phyloP scores from a whole-genome alignment of 2,888 invertebrate species.

The Catocala fraxini region DNA sequence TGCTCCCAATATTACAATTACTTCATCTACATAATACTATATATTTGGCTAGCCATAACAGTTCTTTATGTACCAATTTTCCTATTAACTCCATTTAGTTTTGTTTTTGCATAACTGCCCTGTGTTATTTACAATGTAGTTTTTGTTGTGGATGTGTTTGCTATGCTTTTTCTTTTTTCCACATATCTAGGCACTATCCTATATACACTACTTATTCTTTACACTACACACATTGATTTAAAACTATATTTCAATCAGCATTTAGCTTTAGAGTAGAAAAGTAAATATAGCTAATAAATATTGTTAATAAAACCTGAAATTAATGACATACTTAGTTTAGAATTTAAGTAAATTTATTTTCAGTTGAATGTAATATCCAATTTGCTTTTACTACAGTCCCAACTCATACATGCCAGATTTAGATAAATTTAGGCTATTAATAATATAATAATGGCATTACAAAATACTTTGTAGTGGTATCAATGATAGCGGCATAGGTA shows the following conservation, averaged over 20 bases:
- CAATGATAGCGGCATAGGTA: neutral
- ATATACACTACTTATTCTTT: neutral
- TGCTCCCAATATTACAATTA: too few species aligned
- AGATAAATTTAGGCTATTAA: too few species aligned
- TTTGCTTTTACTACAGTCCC: too few species aligned
- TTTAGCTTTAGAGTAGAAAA: slow-evolving; percentile 1
- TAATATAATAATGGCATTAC: neutral
- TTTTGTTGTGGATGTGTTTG: slow-evolving; percentile 18
- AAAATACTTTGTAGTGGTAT: neutral
- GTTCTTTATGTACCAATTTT: slow-evolving; percentile 1
- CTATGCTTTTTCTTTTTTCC: slow-evolving; percentile 19
- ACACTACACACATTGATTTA: neutral
- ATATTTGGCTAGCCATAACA: too few species aligned
- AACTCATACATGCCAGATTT: too few species aligned
- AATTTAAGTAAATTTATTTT: too few species aligned
- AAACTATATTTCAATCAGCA: slow-evolving; percentile 21
- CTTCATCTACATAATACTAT: too few species aligned
- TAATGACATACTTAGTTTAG: too few species aligned
- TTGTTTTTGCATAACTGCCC: slow-evolving; percentile 46
- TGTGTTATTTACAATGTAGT: slow-evolving; percentile 11
- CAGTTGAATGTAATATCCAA: too few species aligned
- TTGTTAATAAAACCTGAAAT: too few species aligned
- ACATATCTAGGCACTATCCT: slow-evolving; percentile 11
- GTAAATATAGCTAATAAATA: neutral
- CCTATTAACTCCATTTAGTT: slow-evolving; percentile 16